Evolutionary conservation across 2,797 vertebrate species (phyloP).

Genomic region (Taenioides sp.): DNA sequence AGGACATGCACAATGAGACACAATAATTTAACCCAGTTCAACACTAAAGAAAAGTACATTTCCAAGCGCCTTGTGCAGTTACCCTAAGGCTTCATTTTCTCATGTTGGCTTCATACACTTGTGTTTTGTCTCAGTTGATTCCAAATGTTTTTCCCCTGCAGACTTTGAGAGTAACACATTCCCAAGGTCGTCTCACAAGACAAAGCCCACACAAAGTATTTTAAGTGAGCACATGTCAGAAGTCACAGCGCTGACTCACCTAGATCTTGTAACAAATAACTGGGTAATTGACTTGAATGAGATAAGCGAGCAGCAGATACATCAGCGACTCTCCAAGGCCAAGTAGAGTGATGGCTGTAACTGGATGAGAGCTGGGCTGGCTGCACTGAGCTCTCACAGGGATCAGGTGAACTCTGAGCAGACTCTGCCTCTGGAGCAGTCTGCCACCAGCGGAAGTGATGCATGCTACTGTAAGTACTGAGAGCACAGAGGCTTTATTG

Average conservation of each 20-base stretch:
- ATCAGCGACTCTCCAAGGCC: constrained; percentile 29
- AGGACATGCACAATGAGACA: too few species aligned
- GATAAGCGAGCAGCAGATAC: constrained; percentile 33
- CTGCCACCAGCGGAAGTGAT: constrained; percentile 23
- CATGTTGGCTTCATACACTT: neutral
- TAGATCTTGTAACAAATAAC: constrained; percentile 11
- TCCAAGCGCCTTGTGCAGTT: neutral
- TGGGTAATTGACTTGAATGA: constrained; percentile 31
- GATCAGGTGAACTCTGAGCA: constrained; percentile 54
- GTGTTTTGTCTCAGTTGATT: neutral
- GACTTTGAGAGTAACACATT: neutral
- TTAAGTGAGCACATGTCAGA: neutral
- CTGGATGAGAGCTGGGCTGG: constrained; percentile 49
- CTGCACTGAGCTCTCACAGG: constrained; percentile 56
- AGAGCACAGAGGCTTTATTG: constrained; percentile 8
- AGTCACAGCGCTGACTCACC: constrained; percentile 8
- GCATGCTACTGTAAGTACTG: constrained; percentile 18
- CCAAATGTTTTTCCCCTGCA: neutral
- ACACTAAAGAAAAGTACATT: neutral
- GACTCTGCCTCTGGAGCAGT: constrained; percentile 33
- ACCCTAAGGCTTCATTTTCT: neutral
- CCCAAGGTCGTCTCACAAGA: constrained; percentile 2
- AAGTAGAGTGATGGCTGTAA: constrained; percentile 53
- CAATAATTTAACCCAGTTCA: too few species aligned
- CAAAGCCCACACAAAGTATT: constrained; percentile 6